Conservation (phyloP, 2,888 invertebrate species). For the Petrolisthes cinctipes region DNA sequence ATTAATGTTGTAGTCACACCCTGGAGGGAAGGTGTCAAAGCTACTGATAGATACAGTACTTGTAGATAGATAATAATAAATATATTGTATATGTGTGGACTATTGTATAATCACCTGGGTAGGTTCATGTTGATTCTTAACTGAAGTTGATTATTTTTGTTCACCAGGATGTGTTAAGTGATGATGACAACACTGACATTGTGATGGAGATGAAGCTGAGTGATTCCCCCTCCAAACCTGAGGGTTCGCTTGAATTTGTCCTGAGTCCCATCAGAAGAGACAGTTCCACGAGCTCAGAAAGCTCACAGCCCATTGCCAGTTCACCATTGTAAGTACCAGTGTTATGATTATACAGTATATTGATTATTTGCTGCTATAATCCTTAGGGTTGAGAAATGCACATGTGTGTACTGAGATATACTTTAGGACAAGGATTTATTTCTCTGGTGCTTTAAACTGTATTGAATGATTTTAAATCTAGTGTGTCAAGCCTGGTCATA, state of each 20-base stretch:
- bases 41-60: too few species aligned
- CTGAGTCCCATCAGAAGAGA: conserved; percentile 50
- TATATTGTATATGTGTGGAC: too few species aligned
- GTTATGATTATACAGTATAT: not conserved
- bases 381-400: not conserved
- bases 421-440: too few species aligned
- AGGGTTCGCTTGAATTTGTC: conserved; percentile 24
- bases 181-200: conserved; percentile 48
- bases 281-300: not conserved
- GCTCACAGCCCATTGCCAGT: conserved; percentile 38
- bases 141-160: too few species aligned
- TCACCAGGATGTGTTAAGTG: conserved; percentile 38
- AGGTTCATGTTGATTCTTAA: too few species aligned
- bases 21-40: too few species aligned
- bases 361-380: not conserved
- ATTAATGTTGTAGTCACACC: too few species aligned
- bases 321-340: conserved; percentile 38
- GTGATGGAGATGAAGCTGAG: conserved; percentile 49
- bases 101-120: too few species aligned
- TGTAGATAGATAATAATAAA: too few species aligned
- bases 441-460: too few species aligned
- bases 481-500: too few species aligned
- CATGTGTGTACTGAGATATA: not conserved
- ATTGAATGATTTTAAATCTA: too few species aligned
- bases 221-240: conserved; percentile 22